These are phyloP conservation scores for Pandemis corylana DNA, from an alignment of 2,888 invertebrate species.

Conservation along the genomic window DNA sequence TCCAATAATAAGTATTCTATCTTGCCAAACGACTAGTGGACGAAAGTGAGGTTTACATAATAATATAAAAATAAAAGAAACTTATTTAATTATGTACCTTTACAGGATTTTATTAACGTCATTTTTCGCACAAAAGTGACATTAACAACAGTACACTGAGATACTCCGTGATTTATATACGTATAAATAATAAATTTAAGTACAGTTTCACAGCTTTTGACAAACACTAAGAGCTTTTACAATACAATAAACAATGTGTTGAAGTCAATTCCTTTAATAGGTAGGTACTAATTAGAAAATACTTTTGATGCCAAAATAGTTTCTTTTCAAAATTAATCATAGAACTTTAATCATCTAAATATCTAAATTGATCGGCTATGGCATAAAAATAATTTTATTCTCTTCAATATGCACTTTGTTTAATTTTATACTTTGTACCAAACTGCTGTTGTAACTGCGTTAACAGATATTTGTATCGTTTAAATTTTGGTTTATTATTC, in stretches of 20 bases:
- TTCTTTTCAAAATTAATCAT: conserved; percentile 41
- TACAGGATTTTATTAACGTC: conserved; percentile 65
- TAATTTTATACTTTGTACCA: conserved; percentile 58
- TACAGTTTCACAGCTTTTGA: conserved; percentile 82
- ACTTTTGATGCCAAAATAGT: conserved; percentile 69
- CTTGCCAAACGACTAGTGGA: neutral
- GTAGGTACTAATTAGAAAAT: conserved; percentile 62
- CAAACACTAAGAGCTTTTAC: conserved; percentile 67
- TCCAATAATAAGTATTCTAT: neutral
- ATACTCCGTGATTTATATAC: conserved; percentile 70
- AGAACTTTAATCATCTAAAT: conserved; percentile 29
- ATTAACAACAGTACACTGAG: conserved; percentile 77
- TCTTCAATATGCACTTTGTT: conserved; percentile 36
- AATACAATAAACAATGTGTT: conserved; percentile 56
- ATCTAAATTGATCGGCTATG: conserved; percentile 29
- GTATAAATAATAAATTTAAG: conserved; percentile 64
- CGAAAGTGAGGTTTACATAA: neutral
- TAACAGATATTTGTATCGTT: conserved; percentile 37
- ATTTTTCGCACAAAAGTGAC: conserved; percentile 81
- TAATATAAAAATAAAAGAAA: conserved; percentile 45
- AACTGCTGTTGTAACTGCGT: conserved; percentile 54
- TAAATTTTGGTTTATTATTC: conserved; percentile 40
- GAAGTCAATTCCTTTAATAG: conserved; percentile 68
- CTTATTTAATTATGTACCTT: conserved; percentile 49
- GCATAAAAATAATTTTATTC: conserved; percentile 43